A percentile compares a stretch with the other conserved stretches of the same genome.
Evolutionary conservation across 2,888 invertebrate genomes (phyloP).

Genomic region (Agriopis aurantiaria): DNA sequence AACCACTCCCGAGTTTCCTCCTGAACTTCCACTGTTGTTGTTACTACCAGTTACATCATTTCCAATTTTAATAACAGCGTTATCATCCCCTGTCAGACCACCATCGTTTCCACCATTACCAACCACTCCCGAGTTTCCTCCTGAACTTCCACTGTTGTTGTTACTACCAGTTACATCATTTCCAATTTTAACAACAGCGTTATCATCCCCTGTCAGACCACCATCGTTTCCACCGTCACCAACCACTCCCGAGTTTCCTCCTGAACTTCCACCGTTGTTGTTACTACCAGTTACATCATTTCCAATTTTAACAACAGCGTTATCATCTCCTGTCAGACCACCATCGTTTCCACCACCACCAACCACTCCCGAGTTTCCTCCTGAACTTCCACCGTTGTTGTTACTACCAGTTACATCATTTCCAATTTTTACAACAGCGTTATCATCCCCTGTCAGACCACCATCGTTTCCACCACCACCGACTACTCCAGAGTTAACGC

Average conservation of each 20-base stretch:
- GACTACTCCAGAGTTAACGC: slow-evolving; percentile 1
- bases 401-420: slow-evolving; percentile 1
- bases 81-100: slow-evolving; percentile 11
- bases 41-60: slow-evolving; percentile 16
- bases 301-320: slow-evolving; percentile 1
- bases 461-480: slow-evolving; percentile 21
- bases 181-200: slow-evolving; percentile 1
- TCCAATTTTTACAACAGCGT: slow-evolving; percentile 2
- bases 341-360: slow-evolving; percentile 4
- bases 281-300: slow-evolving; percentile 16
- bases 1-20: slow-evolving; percentile 13
- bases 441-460: slow-evolving; percentile 21
- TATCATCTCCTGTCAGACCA: slow-evolving; percentile 10
- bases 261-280: slow-evolving; percentile 18
- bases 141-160: slow-evolving; percentile 21
- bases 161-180: slow-evolving; percentile 16
- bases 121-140: slow-evolving; percentile 13
- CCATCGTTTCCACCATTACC: slow-evolving; percentile 2
- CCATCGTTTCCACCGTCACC: slow-evolving; percentile 3
- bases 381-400: slow-evolving; percentile 4
- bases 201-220: slow-evolving; percentile 11
- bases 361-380: not conserved
- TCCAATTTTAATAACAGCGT: slow-evolving; percentile 2
- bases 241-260: slow-evolving; percentile 13
- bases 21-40: slow-evolving; percentile 21